Conservation (phyloP, 2,797 vertebrate genomes). For the Alectoris magna region DNA sequence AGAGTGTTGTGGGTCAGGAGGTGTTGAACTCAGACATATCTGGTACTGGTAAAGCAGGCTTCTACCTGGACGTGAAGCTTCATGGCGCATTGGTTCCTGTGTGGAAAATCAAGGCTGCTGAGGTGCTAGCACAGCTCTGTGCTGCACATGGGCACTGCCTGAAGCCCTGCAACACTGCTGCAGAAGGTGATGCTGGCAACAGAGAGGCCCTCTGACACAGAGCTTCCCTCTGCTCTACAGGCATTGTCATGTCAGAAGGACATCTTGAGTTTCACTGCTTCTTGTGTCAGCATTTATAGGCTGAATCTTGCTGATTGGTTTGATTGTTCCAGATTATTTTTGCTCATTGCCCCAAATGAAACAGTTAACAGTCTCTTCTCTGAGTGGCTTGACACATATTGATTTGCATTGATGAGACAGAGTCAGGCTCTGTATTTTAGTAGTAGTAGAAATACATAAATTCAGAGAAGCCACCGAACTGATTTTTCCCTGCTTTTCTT, state of each 20-base stretch:
- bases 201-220: background rate
- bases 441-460: background rate
- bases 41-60: background rate
- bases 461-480: background rate
- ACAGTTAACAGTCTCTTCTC: background rate
- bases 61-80: background rate
- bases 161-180: background rate
- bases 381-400: background rate
- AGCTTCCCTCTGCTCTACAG: fast-evolving
- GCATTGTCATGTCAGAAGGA: background rate
- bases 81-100: background rate
- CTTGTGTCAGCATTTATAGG: background rate
- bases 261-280: background rate
- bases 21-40: background rate
- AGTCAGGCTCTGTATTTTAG: background rate
- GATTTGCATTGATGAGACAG: fast-evolving
- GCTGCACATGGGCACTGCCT: background rate
- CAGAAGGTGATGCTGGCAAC: background rate
- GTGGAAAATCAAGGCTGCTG: background rate
- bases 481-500: background rate
- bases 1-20: background rate
- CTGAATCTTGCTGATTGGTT: background rate
- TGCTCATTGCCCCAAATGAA: background rate
- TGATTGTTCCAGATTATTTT: background rate
- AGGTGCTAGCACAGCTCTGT: background rate